These are phyloP conservation scores for Lutraria rhynchaena DNA, from an alignment of 1,140 invertebrate genomes.

Conservation along the genomic window DNA sequence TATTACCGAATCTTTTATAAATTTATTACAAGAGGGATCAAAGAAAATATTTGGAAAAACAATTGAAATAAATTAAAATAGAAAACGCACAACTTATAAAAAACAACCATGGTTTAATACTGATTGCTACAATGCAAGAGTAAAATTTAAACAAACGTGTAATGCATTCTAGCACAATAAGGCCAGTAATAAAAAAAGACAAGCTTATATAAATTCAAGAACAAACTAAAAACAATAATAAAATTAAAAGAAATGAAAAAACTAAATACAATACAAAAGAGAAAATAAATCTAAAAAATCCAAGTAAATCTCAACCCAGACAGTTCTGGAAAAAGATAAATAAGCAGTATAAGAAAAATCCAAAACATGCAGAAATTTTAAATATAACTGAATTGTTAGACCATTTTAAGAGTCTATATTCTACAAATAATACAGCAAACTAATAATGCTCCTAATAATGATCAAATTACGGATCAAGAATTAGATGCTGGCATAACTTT, in stretches of 20 bases:
- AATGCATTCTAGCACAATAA: neutral
- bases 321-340: neutral
- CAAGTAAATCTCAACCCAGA: neutral
- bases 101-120: constrained; percentile 8
- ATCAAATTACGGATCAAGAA: no score
- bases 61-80: neutral
- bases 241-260: constrained; percentile 6
- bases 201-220: neutral
- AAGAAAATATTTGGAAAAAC: neutral
- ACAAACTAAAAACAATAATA: constrained; percentile 5
- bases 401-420: neutral
- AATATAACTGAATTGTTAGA: neutral
- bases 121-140: neutral
- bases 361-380: neutral
- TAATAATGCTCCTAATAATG: neutral
- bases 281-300: neutral
- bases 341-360: neutral
- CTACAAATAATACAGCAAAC: neutral
- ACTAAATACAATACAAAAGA: neutral
- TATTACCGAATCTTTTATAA: no score
- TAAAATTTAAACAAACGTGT: neutral
- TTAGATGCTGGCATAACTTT: constrained; percentile 4
- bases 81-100: neutral
- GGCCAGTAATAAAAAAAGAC: neutral
- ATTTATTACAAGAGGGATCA: neutral